Evolutionary conservation across 2,113 vertebrate genomes (phyloP).

Genomic region (Grallaria varia): DNA sequence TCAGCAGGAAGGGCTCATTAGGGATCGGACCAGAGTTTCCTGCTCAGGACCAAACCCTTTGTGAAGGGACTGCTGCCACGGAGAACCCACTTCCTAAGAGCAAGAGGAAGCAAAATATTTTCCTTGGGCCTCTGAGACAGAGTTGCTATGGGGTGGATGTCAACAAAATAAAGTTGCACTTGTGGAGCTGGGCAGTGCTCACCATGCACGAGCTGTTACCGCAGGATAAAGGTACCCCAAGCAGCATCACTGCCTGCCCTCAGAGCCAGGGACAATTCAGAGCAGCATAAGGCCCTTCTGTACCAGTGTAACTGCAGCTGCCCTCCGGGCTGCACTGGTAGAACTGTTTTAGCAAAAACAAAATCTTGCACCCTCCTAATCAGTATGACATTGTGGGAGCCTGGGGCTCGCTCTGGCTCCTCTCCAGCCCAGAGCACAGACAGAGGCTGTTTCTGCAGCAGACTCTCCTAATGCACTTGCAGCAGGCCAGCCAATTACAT

Average conservation of each 20-base stretch:
- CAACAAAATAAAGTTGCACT: neutral
- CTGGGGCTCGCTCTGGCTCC: neutral
- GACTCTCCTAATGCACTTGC: neutral
- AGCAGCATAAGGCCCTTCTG: conserved; percentile 20
- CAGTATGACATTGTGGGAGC: conserved; percentile 5
- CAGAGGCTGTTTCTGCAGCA: neutral
- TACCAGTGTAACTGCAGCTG: conserved; percentile 1
- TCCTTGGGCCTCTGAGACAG: conserved; percentile 7
- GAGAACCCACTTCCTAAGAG: conserved; percentile 67
- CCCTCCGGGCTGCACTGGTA: neutral
- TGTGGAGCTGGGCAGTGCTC: neutral
- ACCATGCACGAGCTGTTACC: neutral
- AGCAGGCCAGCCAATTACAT: conserved; percentile 6
- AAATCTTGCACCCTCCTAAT: neutral
- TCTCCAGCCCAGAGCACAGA: neutral
- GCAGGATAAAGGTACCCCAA: neutral
- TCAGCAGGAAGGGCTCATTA: conserved; percentile 65
- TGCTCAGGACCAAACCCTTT: conserved; percentile 50
- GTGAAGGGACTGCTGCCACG: conserved; percentile 19
- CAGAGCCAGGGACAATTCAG: neutral
- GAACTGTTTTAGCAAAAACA: neutral
- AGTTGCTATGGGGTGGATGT: neutral
- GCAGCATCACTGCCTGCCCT: neutral
- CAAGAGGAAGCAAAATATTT: conserved; percentile 70
- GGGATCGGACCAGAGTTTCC: conserved; percentile 65